Conservation (phyloP, 2,113 vertebrate genomes). For the Dissostichus mawsoni region DNA sequence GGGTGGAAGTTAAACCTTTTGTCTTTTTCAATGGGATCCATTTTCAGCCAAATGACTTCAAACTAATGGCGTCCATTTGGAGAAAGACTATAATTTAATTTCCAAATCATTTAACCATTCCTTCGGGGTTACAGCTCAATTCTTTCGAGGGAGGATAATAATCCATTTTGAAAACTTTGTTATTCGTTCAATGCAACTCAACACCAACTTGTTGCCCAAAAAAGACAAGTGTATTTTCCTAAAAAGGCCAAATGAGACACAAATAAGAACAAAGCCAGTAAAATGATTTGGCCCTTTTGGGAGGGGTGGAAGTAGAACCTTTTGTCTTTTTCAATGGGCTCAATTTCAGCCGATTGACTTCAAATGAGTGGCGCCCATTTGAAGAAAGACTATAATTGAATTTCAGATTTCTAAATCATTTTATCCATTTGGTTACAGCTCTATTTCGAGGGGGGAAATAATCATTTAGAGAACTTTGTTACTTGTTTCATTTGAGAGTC, state of each 20-base stretch:
- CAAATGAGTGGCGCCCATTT: slow-evolving; percentile 53
- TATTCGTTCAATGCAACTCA: slow-evolving; percentile 36
- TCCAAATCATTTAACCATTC: slow-evolving; percentile 26
- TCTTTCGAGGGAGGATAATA: slow-evolving; percentile 27
- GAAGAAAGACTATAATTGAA: slow-evolving; percentile 11
- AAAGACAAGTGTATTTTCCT: slow-evolving; percentile 30
- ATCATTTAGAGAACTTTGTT: slow-evolving; percentile 33
- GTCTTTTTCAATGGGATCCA: slow-evolving; percentile 46
- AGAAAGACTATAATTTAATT: slow-evolving; percentile 15
- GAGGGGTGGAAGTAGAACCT: not conserved
- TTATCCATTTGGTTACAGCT: slow-evolving; percentile 25
- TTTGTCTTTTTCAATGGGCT: slow-evolving; percentile 49
- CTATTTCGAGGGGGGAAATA: slow-evolving; percentile 29
- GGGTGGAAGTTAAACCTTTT: slow-evolving; percentile 19
- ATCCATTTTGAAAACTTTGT: slow-evolving; percentile 33
- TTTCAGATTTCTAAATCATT: slow-evolving; percentile 30
- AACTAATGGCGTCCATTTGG: slow-evolving; percentile 54
- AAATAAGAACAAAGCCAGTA: slow-evolving; percentile 51
- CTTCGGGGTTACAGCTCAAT: slow-evolving; percentile 1
- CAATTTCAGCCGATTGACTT: slow-evolving; percentile 57
- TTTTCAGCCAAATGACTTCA: slow-evolving; percentile 56
- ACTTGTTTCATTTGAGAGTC: slow-evolving; percentile 18
- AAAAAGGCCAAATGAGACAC: slow-evolving; percentile 33
- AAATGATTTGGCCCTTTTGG: not conserved
- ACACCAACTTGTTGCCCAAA: slow-evolving; percentile 46